These are phyloP conservation scores for Cyanistes caeruleus DNA, from an alignment of 2,113 vertebrate genomes.

Conservation along the genomic window DNA sequence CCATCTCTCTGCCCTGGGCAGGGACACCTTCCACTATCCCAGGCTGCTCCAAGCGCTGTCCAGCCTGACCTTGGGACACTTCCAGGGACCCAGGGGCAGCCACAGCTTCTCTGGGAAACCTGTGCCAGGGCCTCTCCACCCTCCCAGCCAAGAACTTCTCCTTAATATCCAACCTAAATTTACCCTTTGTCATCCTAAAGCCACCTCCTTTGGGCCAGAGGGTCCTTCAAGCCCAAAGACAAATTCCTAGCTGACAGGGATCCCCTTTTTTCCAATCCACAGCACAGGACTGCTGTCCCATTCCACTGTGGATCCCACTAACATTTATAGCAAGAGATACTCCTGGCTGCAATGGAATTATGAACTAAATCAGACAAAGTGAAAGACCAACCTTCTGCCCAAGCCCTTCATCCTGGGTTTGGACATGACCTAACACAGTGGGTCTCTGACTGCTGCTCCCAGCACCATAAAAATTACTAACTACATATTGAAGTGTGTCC, in stretches of 20 bases:
- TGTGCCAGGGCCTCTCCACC: background rate
- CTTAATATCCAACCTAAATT: background rate
- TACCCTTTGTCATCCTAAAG: background rate
- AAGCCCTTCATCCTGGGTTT: background rate
- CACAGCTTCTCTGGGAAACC: accelerated
- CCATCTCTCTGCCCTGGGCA: accelerated
- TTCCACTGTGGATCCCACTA: background rate
- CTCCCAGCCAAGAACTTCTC: background rate
- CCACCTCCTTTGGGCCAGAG: background rate
- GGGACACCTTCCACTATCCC: accelerated
- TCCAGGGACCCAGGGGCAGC: background rate
- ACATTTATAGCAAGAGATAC: background rate
- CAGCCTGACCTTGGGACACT: background rate
- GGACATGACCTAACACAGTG: background rate
- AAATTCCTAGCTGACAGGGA: background rate
- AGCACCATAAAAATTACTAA: background rate
- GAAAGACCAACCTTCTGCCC: background rate
- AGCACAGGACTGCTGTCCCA: too few relatives aligned
- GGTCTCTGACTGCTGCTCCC: background rate
- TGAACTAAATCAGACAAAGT: background rate
- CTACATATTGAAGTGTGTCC: background rate
- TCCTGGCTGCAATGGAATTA: background rate
- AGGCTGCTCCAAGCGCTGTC: accelerated
- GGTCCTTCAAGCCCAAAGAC: background rate
- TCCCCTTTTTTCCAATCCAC: background rate